Base-by-base conservation (phyloP, 2,113 vertebrate species). In the Microtus pennsylvanicus region DNA sequence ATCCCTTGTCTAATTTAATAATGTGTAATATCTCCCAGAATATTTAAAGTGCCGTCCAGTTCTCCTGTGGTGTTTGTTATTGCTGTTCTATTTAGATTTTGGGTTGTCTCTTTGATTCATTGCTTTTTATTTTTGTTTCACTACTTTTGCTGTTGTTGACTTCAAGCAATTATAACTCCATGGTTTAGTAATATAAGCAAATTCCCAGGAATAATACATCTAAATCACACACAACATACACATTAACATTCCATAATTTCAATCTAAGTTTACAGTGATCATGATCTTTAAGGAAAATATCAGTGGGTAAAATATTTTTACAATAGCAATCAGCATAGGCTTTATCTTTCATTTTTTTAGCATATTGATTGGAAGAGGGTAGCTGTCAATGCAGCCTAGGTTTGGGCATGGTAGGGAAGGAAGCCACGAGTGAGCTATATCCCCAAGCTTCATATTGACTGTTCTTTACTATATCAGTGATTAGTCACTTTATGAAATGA, bases 191-290 rank as follows among this genome's bases (percentile, higher is more conserved):
- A 88, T 70, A 30, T 33, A 93, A 93, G 83, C 42, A 96, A 97
- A 85, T 58, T 92, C n/a, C 4, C 8, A 75, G 80, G 17, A 86
- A 93, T 87, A 30, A 69, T 24, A 74, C 19, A 91, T 77, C 61
- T 26, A 93, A 30, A 94, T 88, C 75, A 35, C 22, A 93, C 47
- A 58, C 14, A 90, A 16, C 17, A 70, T 26, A 70, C 13, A 75
- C 12, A 85, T 35, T 30, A 87, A 61, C 17, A 85, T 63, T 42
- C 70, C 35, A 89, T 77, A 90, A 91, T 86, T 50, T 4, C 72
- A 85, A 88, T 63, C 35, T 58, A 92, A 89, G 75, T 90, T 94
- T 87, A 91, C 83, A 94, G 76, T 91, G 94, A 80, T 93, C 58
- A 77, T 50, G 8, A 81, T 76, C 70, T n/a, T 35, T 92, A 85